These are phyloP conservation scores for Ormyrus nitidulus DNA, from an alignment of 2,888 invertebrate species.

Conservation along the genomic window DNA sequence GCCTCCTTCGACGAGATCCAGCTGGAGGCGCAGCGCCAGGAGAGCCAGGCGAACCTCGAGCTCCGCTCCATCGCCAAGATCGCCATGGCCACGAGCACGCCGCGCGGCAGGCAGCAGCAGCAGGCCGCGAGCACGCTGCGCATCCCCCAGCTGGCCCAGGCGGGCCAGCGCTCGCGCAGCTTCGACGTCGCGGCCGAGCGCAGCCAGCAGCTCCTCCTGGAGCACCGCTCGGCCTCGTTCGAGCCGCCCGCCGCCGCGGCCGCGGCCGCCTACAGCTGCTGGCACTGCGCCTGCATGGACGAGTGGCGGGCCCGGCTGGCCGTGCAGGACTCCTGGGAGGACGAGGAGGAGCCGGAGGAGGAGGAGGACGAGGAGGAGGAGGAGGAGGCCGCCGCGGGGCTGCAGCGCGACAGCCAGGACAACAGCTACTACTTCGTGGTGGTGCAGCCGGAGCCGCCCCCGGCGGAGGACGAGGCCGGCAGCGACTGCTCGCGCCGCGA, in stretches of 20 bases:
- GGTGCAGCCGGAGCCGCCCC: conserved; percentile 23
- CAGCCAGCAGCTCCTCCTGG: conserved; percentile 44
- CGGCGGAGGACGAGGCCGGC: conserved; percentile 38
- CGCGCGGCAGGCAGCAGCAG: conserved; percentile 46
- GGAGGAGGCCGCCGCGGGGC: conserved; percentile 36
- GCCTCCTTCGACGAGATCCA: conserved; percentile 94
- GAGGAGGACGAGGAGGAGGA: conserved; percentile 52
- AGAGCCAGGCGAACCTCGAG: conserved; percentile 63
- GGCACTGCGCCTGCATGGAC: conserved; percentile 87
- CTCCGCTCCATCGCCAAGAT: conserved; percentile 56
- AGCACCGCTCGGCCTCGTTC: conserved; percentile 64
- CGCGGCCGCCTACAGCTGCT: conserved; percentile 80
- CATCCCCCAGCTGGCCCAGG: conserved; percentile 80
- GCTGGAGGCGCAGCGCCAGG: conserved; percentile 82
- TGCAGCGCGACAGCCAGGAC: conserved; percentile 68
- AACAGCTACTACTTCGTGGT: conserved; percentile 50
- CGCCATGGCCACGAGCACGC: conserved; percentile 56
- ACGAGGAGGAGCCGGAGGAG: conserved; percentile 57
- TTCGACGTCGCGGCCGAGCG: conserved; percentile 80
- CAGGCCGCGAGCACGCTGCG: conserved; percentile 74
- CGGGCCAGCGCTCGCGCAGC: conserved; percentile 85
- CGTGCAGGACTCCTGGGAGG: conserved; percentile 52
- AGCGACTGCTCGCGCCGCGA: conserved; percentile 63
- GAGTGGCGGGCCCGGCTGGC: conserved; percentile 80
- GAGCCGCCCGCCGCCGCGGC: conserved; percentile 23